Evolutionary conservation across 2,113 vertebrate species (phyloP), one percentile per base, ranked within the genome.

Genomic region (Paraplagusia blochii): DNA sequence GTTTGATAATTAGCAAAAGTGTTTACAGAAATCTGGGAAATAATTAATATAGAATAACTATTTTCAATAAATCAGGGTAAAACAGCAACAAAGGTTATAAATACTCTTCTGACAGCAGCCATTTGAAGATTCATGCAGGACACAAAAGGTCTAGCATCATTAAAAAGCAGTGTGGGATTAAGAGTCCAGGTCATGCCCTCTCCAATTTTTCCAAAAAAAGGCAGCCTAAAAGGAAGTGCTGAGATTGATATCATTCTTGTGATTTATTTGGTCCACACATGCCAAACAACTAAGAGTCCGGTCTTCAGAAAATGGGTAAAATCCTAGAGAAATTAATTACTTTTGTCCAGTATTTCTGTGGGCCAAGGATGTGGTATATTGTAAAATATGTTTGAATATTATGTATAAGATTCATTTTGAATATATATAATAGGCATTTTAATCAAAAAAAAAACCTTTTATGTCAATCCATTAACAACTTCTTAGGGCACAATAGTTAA

Each of bases 201-300:
- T 87, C 75, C 84, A 88, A 89, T 88, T 88, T 88, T 89, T 89
- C 85, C 62, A 69, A 67, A 58, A n/a, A 65, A 79, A 69, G 80
- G 62, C 76, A 76, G 63, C 72, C 48, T 76, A 51, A 65, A 56
- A 74, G 55, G 40, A 74, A 76, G 54, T 69, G 58, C 57, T 58
- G 11, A 29, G 43, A 44, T 22, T 47, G 66, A 59, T 71, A 84
- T 77, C 58, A 77, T 79, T 86, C 86, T 82, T 80, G 22, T 29
- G 22, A 29, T 29, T n/a, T n/a, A n/a, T n/a, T n/a, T n/a, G n/a
- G n/a, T n/a, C n/a, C n/a, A n/a, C n/a, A n/a, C n/a, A n/a, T n/a
- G n/a, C n/a, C 22, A 6, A 29, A 29, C 22, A 6, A 29, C n/a
- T n/a, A n/a, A n/a, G n/a, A n/a, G n/a, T n/a, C n/a, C n/a, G n/a